These are phyloP conservation scores for Copidosoma aretas DNA, from an alignment of 2,888 invertebrate genomes.

Conservation along the genomic window DNA sequence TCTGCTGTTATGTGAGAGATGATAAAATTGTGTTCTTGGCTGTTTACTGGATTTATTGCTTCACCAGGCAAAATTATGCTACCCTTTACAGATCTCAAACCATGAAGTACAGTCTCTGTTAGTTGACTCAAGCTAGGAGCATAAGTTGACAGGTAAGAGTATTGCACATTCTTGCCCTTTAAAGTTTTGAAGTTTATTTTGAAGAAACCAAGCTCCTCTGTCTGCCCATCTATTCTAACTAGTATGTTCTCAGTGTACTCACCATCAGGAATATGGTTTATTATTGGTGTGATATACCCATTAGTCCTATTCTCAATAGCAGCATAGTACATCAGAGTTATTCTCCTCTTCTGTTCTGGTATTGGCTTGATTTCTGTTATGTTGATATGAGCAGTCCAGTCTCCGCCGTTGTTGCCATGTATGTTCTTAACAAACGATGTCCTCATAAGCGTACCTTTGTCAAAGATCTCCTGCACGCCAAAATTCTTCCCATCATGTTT, in stretches of 20 bases:
- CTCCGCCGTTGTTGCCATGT: constrained; percentile 84
- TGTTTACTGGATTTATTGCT: constrained; percentile 61
- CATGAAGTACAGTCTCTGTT: constrained; percentile 77
- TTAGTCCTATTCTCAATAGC: constrained; percentile 78
- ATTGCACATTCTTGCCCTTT: constrained; percentile 71
- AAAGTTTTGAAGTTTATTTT: constrained; percentile 63
- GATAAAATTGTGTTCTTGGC: constrained; percentile 72
- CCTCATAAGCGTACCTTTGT: constrained; percentile 76
- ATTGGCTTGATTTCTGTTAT: constrained; percentile 60
- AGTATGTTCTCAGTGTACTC: constrained; percentile 56
- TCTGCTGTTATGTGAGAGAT: constrained; percentile 79
- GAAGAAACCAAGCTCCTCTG: constrained; percentile 81
- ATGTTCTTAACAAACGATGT: constrained; percentile 89
- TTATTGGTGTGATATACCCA: constrained; percentile 66
- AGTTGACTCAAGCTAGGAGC: constrained; percentile 74
- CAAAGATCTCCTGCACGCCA: constrained; percentile 88
- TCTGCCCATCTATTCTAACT: constrained; percentile 75
- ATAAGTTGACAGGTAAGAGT: constrained; percentile 76
- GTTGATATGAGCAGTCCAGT: constrained; percentile 88
- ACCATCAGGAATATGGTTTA: constrained; percentile 62
- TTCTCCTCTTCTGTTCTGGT: constrained; percentile 54
- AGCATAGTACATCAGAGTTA: constrained; percentile 81
- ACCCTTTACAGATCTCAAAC: constrained; percentile 70
- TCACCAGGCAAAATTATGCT: constrained; percentile 72
- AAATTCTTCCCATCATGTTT: constrained; percentile 92